Evolutionary conservation across 2,113 vertebrate genomes (phyloP).

Genomic region (Romanogobio albipinnatus): DNA sequence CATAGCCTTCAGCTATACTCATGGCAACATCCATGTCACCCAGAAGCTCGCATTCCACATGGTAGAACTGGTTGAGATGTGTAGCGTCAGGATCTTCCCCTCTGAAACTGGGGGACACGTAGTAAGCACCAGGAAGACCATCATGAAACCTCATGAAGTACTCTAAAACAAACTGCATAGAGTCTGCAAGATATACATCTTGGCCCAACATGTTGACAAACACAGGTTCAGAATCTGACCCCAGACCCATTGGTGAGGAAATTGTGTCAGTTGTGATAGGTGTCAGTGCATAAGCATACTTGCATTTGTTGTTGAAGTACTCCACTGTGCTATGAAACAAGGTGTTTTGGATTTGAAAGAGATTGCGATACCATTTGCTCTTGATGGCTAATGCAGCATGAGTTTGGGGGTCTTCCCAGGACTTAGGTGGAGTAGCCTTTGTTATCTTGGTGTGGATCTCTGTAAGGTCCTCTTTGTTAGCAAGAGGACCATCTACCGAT

Average conservation of each 20-base stretch:
- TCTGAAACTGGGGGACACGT: slow-evolving; percentile 79
- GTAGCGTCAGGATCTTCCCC: slow-evolving; percentile 79
- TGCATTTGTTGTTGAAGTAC: slow-evolving; percentile 73
- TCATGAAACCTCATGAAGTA: slow-evolving; percentile 82
- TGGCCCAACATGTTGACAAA: slow-evolving; percentile 75
- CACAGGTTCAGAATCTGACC: slow-evolving; percentile 80
- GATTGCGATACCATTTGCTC: slow-evolving; percentile 77
- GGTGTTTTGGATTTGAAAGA: slow-evolving; percentile 80
- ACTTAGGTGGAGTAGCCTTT: slow-evolving; percentile 65
- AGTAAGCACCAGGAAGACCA: slow-evolving; percentile 74
- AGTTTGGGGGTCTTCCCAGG: slow-evolving; percentile 73
- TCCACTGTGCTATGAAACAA: slow-evolving; percentile 80
- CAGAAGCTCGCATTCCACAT: slow-evolving; percentile 79
- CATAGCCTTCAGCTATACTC: slow-evolving; percentile 73
- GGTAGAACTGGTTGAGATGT: slow-evolving; percentile 82
- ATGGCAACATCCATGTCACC: slow-evolving; percentile 77
- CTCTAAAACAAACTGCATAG: slow-evolving; percentile 82
- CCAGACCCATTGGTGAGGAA: slow-evolving; percentile 80
- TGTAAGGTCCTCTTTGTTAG: slow-evolving; percentile 65
- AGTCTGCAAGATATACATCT: slow-evolving; percentile 78
- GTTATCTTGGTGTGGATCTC: slow-evolving; percentile 69
- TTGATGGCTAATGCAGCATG: slow-evolving; percentile 74
- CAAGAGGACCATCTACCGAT: slow-evolving; percentile 71
- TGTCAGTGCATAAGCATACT: slow-evolving; percentile 76
- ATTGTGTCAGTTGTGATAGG: slow-evolving; percentile 81